Conservation (phyloP, 2,797 vertebrate genomes). For the Gadopsis marmoratus region DNA sequence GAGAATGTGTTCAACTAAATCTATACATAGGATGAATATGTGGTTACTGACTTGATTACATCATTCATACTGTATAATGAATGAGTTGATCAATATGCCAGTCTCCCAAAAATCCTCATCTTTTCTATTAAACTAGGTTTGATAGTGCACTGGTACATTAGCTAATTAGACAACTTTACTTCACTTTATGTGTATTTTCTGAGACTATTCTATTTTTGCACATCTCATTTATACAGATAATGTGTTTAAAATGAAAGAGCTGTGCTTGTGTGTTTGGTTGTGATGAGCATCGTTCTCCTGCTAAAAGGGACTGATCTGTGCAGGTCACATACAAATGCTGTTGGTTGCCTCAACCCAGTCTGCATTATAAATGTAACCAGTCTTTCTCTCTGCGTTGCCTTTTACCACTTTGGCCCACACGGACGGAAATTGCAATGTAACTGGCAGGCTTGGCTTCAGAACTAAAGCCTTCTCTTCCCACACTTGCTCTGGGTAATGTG, state of each 20-base stretch:
- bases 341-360: neutral
- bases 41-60: neutral
- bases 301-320: neutral
- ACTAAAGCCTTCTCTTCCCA: conserved; percentile 67
- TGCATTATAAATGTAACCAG: neutral
- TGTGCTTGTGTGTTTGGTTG: neutral
- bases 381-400: conserved; percentile 26
- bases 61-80: neutral
- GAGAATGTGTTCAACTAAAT: neutral
- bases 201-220: conserved; percentile 17
- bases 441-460: conserved; percentile 66
- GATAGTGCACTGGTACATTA: neutral
- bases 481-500: conserved; percentile 63
- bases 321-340: conserved; percentile 3
- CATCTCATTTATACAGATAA: conserved; percentile 32
- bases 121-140: neutral
- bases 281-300: neutral
- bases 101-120: neutral
- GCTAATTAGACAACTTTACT: neutral
- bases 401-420: conserved; percentile 33
- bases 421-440: conserved; percentile 26
- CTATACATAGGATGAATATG: neutral
- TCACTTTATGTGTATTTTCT: neutral
- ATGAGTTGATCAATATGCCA: neutral
- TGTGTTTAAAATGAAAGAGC: neutral